Conservation (phyloP, 53 echinoderm and acorn worm genomes). For the Zoroaster sp. region DNA sequence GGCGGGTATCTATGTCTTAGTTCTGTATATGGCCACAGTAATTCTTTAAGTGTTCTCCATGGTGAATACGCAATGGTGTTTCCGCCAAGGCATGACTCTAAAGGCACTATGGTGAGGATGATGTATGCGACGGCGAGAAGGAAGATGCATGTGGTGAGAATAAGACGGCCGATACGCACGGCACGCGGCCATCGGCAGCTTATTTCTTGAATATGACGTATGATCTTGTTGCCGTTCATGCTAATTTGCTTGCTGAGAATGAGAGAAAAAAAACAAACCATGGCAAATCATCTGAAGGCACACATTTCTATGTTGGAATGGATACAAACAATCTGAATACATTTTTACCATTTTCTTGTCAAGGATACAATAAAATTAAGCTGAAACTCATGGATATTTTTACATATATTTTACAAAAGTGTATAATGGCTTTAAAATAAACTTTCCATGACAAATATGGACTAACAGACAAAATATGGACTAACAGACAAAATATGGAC, state of each 20-base stretch:
- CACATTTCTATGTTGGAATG: background rate
- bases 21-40: conserved; percentile 66
- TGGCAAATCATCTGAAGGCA: background rate
- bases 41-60: conserved; percentile 56
- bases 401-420: too few relatives aligned
- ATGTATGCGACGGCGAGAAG: conserved; percentile 51
- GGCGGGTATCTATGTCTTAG: conserved; percentile 56
- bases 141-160: conserved; percentile 44
- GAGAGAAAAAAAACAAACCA: background rate
- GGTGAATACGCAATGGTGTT: conserved; percentile 50
- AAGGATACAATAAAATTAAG: too few relatives aligned
- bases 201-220: background rate
- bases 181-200: background rate
- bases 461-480: too few relatives aligned
- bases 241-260: background rate
- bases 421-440: too few relatives aligned
- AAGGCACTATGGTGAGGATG: conserved; percentile 59
- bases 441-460: too few relatives aligned
- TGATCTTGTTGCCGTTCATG: background rate
- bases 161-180: conserved; percentile 29
- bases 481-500: too few relatives aligned
- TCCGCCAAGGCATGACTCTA: conserved; percentile 38
- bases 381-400: background rate
- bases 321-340: too few relatives aligned
- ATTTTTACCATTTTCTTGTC: too few relatives aligned